Conservation (phyloP, 1,140 invertebrate genomes). For the Zaprionus ghesquierei region DNA sequence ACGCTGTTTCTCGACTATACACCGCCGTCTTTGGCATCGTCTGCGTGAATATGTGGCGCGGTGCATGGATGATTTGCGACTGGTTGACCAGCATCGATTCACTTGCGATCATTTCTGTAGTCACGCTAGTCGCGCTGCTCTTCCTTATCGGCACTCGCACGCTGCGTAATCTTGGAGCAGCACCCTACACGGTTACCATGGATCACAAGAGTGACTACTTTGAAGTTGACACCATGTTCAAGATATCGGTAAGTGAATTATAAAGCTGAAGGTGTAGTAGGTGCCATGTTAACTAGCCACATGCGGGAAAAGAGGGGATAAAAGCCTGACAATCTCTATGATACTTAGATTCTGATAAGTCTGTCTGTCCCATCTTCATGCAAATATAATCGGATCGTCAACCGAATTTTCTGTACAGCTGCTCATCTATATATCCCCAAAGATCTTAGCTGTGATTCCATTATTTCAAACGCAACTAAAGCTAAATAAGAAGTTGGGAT, state of each 20-base stretch:
- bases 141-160: constrained; percentile 87
- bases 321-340: background rate
- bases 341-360: too few species aligned
- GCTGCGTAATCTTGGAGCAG: constrained; percentile 90
- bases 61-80: constrained; percentile 90
- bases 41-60: constrained; percentile 93
- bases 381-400: too few species aligned
- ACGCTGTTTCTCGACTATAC: constrained; percentile 88
- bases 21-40: constrained; percentile 89
- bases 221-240: constrained; percentile 91
- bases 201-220: constrained; percentile 91
- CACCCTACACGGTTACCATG: constrained; percentile 89
- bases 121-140: constrained; percentile 86
- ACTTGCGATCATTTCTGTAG: constrained; percentile 85
- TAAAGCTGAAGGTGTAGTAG: background rate
- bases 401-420: too few species aligned
- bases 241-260: constrained; percentile 85
- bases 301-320: background rate
- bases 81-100: constrained; percentile 86
- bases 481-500: background rate
- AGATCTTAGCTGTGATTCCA: too few species aligned
- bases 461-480: too few species aligned
- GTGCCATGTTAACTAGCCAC: too few species aligned
- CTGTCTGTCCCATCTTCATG: too few species aligned
- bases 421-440: too few species aligned